Evolutionary conservation across 1,140 invertebrate genomes (phyloP), one percentile per base, ranked within the genome.

Genomic region (Diabrotica virgifera): DNA sequence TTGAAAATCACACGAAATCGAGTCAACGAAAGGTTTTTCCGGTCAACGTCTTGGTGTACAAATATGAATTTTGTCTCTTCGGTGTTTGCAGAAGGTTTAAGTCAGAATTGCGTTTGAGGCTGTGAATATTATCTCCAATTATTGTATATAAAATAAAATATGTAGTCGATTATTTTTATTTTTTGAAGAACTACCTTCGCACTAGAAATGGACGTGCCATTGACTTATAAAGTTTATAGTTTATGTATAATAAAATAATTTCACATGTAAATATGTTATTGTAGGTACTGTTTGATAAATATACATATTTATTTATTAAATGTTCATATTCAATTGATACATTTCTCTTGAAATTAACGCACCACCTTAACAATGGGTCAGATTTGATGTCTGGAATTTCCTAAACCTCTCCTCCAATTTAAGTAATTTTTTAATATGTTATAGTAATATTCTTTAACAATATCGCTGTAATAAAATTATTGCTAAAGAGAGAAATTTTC

Each of bases 211-310:
- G 67, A 71, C 72, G 74, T 76, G 74, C 74, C 74, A 76, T 76
- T 74, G 74, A 73, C 73, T 76, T 76, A 76, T 70, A 64, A 64
- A 72, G 53, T 71, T 64, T 68, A 24, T 24, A 24, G 24, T 24
- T 24, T 46, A 63, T 70, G 65, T 72, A 66, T 71, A 66, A 63
- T 55, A 52, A 70, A 63, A 64, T 67, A 70, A 67, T 10, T 66
- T 67, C 62, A 66, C 58, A 71, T 74, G 70, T 74, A 71, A 69
- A 67, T 69, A 72, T 71, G 62, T 68, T 64, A 66, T 59, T 68
- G 66, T 72, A 72, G 70, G 67, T 71, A 68, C 67, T 74, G 73
- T 74, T 74, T 72, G 69, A 74, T 74, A 74, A 74, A 72, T 70
- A 72, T 68, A 72, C 59, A 65, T 74, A 74, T 74, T 74, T 74